Base-by-base conservation (phyloP, 2,797 vertebrate species). In the Gobio occitaniae region DNA sequence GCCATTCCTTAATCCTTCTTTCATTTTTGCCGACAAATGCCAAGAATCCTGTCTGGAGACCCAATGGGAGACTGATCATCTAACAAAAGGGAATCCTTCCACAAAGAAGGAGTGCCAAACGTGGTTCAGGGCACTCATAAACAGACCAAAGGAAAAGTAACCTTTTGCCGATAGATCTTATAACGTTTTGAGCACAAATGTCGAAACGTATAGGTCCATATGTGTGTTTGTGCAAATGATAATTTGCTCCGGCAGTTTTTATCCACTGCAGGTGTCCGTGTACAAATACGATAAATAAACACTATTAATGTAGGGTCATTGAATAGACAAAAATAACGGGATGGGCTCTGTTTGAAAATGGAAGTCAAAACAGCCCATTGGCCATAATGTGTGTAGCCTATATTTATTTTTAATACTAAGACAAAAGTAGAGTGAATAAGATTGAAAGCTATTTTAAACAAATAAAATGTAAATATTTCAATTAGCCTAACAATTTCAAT, bases 21-120 rank as follows among this genome's bases (percentile, higher is more conserved):
- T 98, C 96, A 97, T 97, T 97, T 96, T 94, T 88, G 93, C 97
- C 96, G 96, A 96, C 96, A 96, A 97, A 97, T 96, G 96, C 95
- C 95, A 96, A 96, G 96, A 96, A 97, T 97, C 95, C 95, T 96
- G 96, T 97, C 96, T 95, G 96, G 93, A 87, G 92, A 94, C 96
- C 96, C 96, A 94, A 96, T 94, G 95, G 96, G 97, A 96, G 96
- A 95, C 96, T 97, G 97, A 97, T 97, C 96, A 97, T 95, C 90
- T 93, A 94, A 98, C 97, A 99, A 99, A 97, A 96, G 96, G 93
- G 91, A 93, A 93, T 96, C 94, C 93, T 95, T 95, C 95, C 96
- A 96, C 96, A 92, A 93, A 93, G 95, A 95, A 93, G 94, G 93
- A 95, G 94, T 93, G 94, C 94, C 92, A 92, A 88, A 92, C 84